phyloP scores from a whole-genome alignment of 2,888 invertebrate species.

The Eupithecia vulgata region DNA sequence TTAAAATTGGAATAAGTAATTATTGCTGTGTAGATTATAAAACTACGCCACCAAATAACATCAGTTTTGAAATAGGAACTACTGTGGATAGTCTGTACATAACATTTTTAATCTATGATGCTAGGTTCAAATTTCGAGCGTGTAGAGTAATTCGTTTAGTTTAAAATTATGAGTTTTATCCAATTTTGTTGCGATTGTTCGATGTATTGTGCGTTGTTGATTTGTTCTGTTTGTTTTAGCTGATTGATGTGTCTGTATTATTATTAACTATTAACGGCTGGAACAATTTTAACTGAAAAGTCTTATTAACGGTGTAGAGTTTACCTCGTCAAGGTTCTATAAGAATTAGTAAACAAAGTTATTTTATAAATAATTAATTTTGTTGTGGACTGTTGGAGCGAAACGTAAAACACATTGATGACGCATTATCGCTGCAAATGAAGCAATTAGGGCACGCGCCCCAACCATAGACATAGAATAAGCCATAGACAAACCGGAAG shows the following conservation, averaged over 20 bases:
- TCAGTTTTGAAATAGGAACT: background rate
- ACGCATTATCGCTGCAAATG: constrained; percentile 76
- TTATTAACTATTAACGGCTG: constrained; percentile 43
- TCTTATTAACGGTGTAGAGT: background rate
- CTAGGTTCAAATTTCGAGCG: constrained; percentile 68
- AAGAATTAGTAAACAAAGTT: background rate
- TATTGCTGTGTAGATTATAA: no score
- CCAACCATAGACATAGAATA: constrained; percentile 54
- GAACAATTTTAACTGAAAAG: background rate
- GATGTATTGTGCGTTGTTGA: constrained; percentile 53
- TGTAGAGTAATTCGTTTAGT: constrained; percentile 78
- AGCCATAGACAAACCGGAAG: constrained; percentile 70
- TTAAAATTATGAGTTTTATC: constrained; percentile 76
- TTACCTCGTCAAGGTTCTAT: background rate
- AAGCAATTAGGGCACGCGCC: constrained; percentile 82
- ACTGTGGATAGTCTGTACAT: background rate
- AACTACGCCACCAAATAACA: no score
- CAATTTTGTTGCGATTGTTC: constrained; percentile 69
- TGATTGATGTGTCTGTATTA: constrained; percentile 40
- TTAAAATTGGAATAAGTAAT: background rate
- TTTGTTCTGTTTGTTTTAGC: constrained; percentile 51
- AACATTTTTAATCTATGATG: constrained; percentile 2
- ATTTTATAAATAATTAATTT: constrained; percentile 25
- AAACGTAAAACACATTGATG: constrained; percentile 61
- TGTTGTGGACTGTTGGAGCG: constrained; percentile 50